phyloP scores from a whole-genome alignment of 2,113 vertebrate genomes.

The Xerus inauris region DNA sequence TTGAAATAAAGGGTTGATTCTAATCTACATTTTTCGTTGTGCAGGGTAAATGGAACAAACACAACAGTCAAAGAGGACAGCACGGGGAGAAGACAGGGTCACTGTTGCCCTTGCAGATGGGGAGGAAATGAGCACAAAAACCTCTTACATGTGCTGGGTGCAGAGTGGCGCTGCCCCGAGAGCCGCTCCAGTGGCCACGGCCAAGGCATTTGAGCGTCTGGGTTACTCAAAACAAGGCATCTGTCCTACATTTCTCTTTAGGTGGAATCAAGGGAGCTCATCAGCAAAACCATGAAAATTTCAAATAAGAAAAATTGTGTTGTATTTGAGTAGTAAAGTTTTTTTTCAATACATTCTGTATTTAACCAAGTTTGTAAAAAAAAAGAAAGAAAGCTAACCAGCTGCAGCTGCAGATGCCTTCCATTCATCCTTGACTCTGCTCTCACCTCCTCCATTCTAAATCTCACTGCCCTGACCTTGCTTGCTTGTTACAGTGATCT shows the following conservation, averaged over 20 bases:
- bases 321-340: constrained; percentile 51
- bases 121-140: constrained; percentile 76
- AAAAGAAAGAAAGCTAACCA: rapidly evolving
- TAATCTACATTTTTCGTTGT: constrained; percentile 47
- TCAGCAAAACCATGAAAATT: constrained; percentile 69
- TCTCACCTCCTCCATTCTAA: rapidly evolving
- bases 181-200: neutral
- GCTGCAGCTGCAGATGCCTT: neutral
- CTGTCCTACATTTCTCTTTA: constrained; percentile 52
- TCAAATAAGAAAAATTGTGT: constrained; percentile 72
- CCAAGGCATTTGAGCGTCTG: constrained; percentile 71
- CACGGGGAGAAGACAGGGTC: constrained; percentile 65
- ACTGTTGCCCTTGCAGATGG: constrained; percentile 73
- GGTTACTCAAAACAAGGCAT: constrained; percentile 61
- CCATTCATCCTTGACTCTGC: rapidly evolving
- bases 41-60: neutral
- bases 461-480: rapidly evolving
- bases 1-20: constrained; percentile 74
- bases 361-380: neutral
- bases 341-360: neutral
- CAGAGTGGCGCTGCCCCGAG: constrained; percentile 54
- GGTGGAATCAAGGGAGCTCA: constrained; percentile 70
- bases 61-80: constrained; percentile 45
- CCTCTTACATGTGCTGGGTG: constrained; percentile 55
- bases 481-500: neutral